Conservation (phyloP, 2,888 invertebrate genomes). For the Dichetophora obliterata region DNA sequence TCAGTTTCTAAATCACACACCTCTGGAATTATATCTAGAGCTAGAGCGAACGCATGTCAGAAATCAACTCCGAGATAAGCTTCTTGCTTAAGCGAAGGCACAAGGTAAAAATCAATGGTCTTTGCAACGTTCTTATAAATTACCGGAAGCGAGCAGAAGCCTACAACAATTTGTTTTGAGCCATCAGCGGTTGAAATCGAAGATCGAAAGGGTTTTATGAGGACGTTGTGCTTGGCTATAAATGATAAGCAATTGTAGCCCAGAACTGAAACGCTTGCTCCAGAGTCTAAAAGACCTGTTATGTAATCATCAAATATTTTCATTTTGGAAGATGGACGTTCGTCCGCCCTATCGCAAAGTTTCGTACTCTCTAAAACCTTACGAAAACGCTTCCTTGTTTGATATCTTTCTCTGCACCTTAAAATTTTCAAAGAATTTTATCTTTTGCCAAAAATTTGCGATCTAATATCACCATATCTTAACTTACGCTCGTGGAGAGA, state of each 20-base stretch:
- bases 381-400: background rate
- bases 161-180: background rate
- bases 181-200: background rate
- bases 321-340: background rate
- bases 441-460: background rate
- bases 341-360: background rate
- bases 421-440: background rate
- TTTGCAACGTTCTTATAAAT: background rate
- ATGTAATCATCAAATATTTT: background rate
- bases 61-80: background rate
- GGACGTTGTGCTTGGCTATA: no score
- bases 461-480: background rate
- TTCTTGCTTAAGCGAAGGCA: background rate
- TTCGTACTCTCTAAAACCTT: background rate
- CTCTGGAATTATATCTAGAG: background rate
- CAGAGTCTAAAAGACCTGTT: background rate
- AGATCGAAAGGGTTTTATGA: background rate
- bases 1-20: background rate
- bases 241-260: background rate
- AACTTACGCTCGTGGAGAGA: background rate
- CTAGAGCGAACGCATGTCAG: background rate
- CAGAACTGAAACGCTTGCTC: background rate
- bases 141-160: background rate
- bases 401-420: background rate
- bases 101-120: background rate